Evolutionary conservation across 1,140 invertebrate species (phyloP), one percentile per base, ranked within the genome.

Genomic region (Neodiprion fabricii): DNA sequence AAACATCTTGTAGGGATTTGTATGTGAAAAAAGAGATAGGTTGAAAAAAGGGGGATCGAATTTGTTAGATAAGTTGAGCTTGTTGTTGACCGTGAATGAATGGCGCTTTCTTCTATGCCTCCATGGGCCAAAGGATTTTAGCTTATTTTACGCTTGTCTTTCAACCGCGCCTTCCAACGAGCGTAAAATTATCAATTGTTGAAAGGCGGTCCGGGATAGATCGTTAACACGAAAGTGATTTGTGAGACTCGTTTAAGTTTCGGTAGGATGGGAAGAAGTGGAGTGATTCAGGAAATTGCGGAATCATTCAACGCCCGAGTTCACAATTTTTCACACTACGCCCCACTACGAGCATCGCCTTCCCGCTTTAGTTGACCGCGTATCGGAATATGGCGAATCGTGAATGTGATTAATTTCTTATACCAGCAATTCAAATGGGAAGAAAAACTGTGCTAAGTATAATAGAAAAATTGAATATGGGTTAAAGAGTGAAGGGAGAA

Each of bases 101-200:
- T 40, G 28, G 28, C 28, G 28, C 28, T 40, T 40, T 40, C 28
- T 40, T 40, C 28, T 40, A 5, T 40, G 28, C 5, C 28, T 40
- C 28, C 2, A 61, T 61, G 8, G 53, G n/a, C 53, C 53, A 61
- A 12, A 12, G 53, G 53, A 61, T 61, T 5, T 61, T 9, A 61
- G 53, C 11, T 61, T 61, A 61, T 61, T 61, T 61, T 14, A 61
- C 53, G 53, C 11, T 69, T 69, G 67, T 69, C 40, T 69, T 69
- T 12, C 67, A 47, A 11, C 23, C 9, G 21, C 7, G 17, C 23
- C 40, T 14, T 14, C 9, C 68, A 77, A 78, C 72, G 72, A 74
- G 66, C 78, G 74, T 78, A 75, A 82, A 81, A 82, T 82, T 82
- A 75, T 23, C 50, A 69, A 75, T 76, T 76, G 76, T 79, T 21